Evolutionary conservation across 2,797 vertebrate species (phyloP).

Genomic region (Melanotaenia trifasciata): DNA sequence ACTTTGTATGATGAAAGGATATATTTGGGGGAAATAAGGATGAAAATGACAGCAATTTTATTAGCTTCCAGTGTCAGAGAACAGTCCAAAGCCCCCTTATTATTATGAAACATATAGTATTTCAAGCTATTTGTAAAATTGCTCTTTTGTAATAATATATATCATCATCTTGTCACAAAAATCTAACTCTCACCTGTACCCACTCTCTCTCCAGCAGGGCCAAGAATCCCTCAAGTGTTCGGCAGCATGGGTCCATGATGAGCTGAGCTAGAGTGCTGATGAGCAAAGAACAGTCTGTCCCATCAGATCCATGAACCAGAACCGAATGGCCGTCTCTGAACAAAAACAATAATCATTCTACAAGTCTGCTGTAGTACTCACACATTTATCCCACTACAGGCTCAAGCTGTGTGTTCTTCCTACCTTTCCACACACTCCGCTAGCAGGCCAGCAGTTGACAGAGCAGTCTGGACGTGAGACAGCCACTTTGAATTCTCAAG

Average conservation of each 20-base stretch:
- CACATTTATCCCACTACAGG: background rate
- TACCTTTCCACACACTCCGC: constrained; percentile 91
- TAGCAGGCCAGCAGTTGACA: constrained; percentile 87
- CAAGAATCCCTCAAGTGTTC: constrained; percentile 88
- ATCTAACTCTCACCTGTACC: constrained; percentile 82
- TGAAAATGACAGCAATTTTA: too few relatives aligned
- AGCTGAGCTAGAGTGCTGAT: constrained; percentile 90
- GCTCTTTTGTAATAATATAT: background rate
- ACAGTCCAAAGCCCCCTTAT: too few relatives aligned
- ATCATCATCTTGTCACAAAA: background rate
- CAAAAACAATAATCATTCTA: constrained; percentile 7
- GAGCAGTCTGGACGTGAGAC: constrained; percentile 86
- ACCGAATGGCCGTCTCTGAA: constrained; percentile 86
- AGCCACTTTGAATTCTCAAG: constrained; percentile 91
- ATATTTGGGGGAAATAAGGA: too few relatives aligned
- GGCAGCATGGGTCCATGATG: constrained; percentile 87
- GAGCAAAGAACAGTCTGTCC: constrained; percentile 87
- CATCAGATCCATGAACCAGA: constrained; percentile 89
- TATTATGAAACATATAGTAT: too few relatives aligned
- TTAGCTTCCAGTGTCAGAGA: too few relatives aligned
- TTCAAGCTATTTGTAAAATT: too few relatives aligned
- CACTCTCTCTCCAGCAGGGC: constrained; percentile 89
- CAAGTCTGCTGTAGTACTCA: background rate
- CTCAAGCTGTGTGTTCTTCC: constrained; percentile 7
- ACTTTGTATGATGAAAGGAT: too few relatives aligned